Evolutionary conservation across 2,888 invertebrate species (phyloP).

Genomic region (Coecobrya sp.): DNA sequence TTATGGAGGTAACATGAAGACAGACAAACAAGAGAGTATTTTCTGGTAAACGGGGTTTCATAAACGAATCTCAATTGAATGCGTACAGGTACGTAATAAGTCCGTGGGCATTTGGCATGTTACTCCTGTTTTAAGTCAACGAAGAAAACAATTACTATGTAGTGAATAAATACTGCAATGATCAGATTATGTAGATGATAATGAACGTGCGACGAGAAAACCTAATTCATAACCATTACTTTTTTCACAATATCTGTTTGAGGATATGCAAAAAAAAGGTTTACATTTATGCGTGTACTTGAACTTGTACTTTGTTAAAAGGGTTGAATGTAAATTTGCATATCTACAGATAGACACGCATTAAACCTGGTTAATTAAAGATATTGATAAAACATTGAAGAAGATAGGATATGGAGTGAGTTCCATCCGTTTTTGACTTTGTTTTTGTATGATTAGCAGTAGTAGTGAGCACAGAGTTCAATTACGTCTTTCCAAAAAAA

Average conservation of each 20-base stretch:
- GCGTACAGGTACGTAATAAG: neutral
- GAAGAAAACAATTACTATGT: neutral
- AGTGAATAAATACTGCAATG: neutral
- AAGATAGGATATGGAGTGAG: slow-evolving; percentile 21
- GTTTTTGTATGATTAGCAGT: neutral
- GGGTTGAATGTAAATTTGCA: neutral
- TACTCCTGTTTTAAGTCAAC: neutral
- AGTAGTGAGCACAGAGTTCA: slow-evolving; percentile 3
- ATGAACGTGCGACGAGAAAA: neutral
- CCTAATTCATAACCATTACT: neutral
- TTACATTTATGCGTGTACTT: neutral
- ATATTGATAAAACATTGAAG: slow-evolving; percentile 10
- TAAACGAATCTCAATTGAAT: too few relatives aligned
- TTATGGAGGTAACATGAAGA: slow-evolving; percentile 71
- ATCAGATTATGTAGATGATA: neutral
- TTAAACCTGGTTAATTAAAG: slow-evolving; percentile 12
- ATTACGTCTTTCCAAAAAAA: slow-evolving; percentile 38
- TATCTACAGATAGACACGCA: neutral
- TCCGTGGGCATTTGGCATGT: neutral
- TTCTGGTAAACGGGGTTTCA: neutral
- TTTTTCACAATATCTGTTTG: neutral
- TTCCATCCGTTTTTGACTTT: slow-evolving; percentile 33
- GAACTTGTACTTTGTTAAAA: slow-evolving; percentile 1
- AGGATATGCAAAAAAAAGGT: neutral
- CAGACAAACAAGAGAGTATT: slow-evolving; percentile 9